Base-by-base conservation (phyloP, 2,888 invertebrate species). In the Smittia sp. region DNA sequence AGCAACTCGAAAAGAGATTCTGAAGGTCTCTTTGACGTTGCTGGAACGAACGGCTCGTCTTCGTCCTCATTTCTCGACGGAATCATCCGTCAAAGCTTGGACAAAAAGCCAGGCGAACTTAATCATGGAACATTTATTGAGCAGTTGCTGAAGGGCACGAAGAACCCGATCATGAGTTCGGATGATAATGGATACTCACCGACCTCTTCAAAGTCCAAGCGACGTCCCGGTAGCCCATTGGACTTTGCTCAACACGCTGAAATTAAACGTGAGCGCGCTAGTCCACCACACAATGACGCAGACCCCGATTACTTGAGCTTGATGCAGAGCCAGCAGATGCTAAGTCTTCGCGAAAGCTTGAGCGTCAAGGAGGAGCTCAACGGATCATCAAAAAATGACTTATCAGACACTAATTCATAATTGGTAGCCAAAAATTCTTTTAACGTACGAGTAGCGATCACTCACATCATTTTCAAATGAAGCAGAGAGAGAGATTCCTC, bases 51-150 rank as follows among this genome's bases (percentile, higher is more conserved):
- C 76, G 91, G 91, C 24, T n/a, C 24, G 46, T 66, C 38, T 13
- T 74, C 92, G 80, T 46, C 46, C 2, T 85, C 88, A 78, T 91
- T 93, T 80, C 85, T 93, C 70, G 92, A 93, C 79, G 93, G 92
- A 70, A 91, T 93, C 78, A 94, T 94, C 77, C 85, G 92, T 77
- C 91, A 92, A 76, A 91, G 90, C 77, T 84, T 94, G 75, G 92
- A 92, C 80, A 86, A 88, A 39, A 77, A 85, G 79, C 38, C 86
- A 85, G 79, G 84, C 84, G 74, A 84, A 84, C 74, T 82, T 80
- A 75, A 83, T 85, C 77, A 87, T 85, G 77, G 85, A 85, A 86
- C 87, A 9, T 81, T 89, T 77, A 83, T 89, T 76, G 89, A 89
- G 77, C 89, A 89, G 79, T 81, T 89, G 74, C 88, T 88, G 77